Conservation (phyloP, 2,113 vertebrate species). For the Siniperca knerii region DNA sequence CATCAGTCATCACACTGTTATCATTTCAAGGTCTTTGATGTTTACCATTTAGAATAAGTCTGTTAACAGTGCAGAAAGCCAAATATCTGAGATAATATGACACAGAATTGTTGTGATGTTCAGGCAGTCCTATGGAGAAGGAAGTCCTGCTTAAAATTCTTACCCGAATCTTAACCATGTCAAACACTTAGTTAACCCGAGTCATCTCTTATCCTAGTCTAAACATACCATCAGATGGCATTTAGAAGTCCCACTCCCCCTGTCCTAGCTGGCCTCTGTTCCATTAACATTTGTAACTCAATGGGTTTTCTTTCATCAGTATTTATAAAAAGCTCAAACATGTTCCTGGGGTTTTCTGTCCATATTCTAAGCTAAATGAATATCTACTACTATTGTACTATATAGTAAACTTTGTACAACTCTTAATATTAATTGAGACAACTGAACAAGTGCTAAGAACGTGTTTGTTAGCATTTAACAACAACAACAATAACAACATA, state of each 20-base stretch:
- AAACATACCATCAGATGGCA: neutral
- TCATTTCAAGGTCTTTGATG: neutral
- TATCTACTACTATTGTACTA: neutral
- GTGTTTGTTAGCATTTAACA: neutral
- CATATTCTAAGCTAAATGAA: neutral
- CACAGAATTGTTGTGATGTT: neutral
- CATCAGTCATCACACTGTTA: neutral
- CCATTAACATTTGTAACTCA: neutral
- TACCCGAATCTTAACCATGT: neutral
- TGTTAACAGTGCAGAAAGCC: neutral
- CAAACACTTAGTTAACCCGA: neutral
- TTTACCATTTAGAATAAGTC: neutral
- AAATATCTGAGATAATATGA: neutral
- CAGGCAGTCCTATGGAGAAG: neutral
- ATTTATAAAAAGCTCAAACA: conserved; percentile 16
- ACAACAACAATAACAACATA: neutral
- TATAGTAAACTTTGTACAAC: too few relatives aligned
- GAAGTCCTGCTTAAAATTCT: neutral
- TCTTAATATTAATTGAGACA: too few relatives aligned
- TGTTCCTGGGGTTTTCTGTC: neutral
- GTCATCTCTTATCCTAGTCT: neutral
- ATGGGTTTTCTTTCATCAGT: neutral
- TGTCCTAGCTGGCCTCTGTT: neutral
- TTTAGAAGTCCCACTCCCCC: neutral
- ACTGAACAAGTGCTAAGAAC: too few relatives aligned